These are phyloP conservation scores for Rhincodon typus DNA, from an alignment of 2,797 vertebrate species.

Conservation along the genomic window DNA sequence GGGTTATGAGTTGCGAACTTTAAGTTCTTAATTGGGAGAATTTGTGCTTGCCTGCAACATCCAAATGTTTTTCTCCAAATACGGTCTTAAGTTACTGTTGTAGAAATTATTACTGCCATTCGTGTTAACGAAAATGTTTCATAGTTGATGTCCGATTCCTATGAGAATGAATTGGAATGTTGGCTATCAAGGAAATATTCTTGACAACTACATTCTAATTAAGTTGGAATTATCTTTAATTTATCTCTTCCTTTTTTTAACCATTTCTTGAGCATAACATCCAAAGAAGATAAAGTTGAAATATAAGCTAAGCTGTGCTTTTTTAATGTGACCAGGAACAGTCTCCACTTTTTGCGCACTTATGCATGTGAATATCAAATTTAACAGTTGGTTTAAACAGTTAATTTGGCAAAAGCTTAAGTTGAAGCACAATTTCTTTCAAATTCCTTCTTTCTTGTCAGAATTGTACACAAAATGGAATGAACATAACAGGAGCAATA, in stretches of 20 bases:
- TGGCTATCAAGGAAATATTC: not conserved
- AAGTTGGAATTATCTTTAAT: not conserved
- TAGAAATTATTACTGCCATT: not conserved
- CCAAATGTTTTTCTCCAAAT: not conserved
- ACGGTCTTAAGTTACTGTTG: not conserved
- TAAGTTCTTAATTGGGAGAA: too few relatives aligned
- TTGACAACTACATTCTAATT: not conserved
- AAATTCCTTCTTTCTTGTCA: not conserved
- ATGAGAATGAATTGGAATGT: not conserved
- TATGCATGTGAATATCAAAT: not conserved
- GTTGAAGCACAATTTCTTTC: not conserved
- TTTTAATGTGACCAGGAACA: not conserved
- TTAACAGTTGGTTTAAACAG: not conserved
- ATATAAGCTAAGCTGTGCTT: not conserved
- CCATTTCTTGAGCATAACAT: not conserved
- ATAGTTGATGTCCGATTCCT: not conserved
- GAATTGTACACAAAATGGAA: not conserved
- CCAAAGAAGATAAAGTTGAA: not conserved
- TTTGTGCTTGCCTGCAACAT: not conserved
- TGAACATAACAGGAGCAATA: not conserved
- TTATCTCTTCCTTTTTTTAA: not conserved
- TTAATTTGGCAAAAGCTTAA: not conserved
- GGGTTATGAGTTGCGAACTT: not conserved
- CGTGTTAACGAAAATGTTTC: not conserved
- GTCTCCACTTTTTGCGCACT: too few relatives aligned